Evolutionary conservation across 2,888 invertebrate species (phyloP), one percentile per base, ranked within the genome.

Genomic region (Protonemura montana): DNA sequence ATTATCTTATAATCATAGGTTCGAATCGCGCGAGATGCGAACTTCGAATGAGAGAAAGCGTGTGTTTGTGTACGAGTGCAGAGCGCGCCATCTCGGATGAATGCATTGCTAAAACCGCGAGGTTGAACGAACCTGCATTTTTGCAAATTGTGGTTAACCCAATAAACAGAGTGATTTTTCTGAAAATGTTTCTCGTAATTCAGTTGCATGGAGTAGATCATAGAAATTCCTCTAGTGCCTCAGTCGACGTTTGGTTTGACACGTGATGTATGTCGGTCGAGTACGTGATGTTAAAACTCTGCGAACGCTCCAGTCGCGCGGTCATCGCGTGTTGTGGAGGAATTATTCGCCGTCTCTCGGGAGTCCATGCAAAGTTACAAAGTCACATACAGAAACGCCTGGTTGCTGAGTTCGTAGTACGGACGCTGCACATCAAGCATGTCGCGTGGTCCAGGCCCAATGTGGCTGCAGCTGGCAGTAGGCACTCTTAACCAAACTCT

Each of bases 1-100:
- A 84, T 76, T 26, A 84, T 28, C 59, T 84, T 84, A 81, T 84
- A 84, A 84, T 84, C 84, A 84, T 76, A 84, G 84, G 84, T 84
- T 78, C 6, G 78, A 7, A 21, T 35, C 35, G 59, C n/a, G n/a
- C 59, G 59, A 84, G 84, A 84, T 84, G 84, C 59, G 21, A 84
- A 28, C 26, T 76, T 6, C 30, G 28, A 76, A 84, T 27, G 29
- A 84, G 84, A 84, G 84, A 84, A 84, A 84, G 84, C 84, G 41
- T 84, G 28, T 84, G 81, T 81, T 26, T 59, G 59, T 21, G 59
- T 10, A 13, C 21, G 16, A 13, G 41, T n/a, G n/a, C n/a, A n/a
- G 16, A 6, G 35, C 35, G 35, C 35, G 35, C 35, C 35, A 35
- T 35, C 35, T 3, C 35, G 35, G 35, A 3, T 35, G 35, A 35